phyloP scores from a whole-genome alignment of 2,113 vertebrate species.

The Corvus hawaiiensis region DNA sequence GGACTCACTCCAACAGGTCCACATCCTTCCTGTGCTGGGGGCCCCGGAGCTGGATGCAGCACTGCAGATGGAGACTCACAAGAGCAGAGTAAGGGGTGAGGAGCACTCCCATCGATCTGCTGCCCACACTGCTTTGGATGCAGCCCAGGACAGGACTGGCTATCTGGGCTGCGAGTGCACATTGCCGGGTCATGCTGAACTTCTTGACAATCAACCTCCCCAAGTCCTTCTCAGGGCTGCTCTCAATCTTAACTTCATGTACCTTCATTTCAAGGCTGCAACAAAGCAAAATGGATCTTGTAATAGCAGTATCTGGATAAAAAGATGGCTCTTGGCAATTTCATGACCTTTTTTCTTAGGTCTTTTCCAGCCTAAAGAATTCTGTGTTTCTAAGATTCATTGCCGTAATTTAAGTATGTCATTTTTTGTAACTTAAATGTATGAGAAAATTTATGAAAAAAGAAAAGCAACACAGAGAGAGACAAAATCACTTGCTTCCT shows the following conservation, averaged over 20 bases:
- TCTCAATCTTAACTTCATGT: neutral
- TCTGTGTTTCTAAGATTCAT: neutral
- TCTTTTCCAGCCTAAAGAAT: neutral
- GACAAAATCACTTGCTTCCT: neutral
- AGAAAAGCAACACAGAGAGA: neutral
- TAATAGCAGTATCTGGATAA: neutral
- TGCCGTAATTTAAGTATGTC: neutral
- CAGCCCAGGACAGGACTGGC: neutral
- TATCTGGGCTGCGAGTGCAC: neutral
- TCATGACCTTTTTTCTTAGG: neutral
- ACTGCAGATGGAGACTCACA: neutral
- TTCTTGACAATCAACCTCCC: neutral
- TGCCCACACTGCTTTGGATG: neutral
- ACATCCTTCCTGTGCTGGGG: neutral
- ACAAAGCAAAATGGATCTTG: neutral
- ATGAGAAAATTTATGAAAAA: neutral
- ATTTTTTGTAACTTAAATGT: neutral
- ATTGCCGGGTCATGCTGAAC: fast-evolving
- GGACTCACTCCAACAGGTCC: neutral
- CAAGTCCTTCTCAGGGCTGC: neutral
- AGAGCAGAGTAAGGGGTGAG: neutral
- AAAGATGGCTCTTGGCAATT: neutral
- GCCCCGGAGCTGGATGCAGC: neutral
- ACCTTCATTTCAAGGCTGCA: neutral
- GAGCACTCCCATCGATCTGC: neutral